These are phyloP conservation scores for Oceanodroma leucorhoa DNA, from an alignment of 2,797 vertebrate species.

Conservation along the genomic window DNA sequence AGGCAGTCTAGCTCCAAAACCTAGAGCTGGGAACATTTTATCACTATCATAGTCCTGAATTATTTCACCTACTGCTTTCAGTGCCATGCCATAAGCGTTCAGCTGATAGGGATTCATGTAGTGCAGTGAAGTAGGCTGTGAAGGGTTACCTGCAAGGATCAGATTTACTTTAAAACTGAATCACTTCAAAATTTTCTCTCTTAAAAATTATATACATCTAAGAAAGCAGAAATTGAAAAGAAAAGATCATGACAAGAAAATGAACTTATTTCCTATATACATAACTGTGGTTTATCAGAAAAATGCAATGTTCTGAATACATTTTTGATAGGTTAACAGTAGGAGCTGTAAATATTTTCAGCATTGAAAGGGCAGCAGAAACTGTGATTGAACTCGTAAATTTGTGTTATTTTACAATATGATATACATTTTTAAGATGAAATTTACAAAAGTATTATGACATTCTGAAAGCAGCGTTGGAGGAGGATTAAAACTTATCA, in stretches of 20 bases:
- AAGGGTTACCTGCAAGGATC: slow-evolving; percentile 87
- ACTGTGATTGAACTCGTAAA: background rate
- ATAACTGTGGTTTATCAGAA: background rate
- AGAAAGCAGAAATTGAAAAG: background rate
- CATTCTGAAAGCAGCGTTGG: background rate
- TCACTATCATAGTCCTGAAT: slow-evolving; percentile 98
- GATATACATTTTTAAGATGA: background rate
- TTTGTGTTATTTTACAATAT: background rate
- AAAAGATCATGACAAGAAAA: background rate
- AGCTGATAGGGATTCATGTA: slow-evolving; percentile 98
- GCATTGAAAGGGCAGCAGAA: background rate
- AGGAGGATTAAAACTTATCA: background rate
- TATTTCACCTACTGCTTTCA: slow-evolving; percentile 96
- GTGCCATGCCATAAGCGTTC: slow-evolving; percentile 94
- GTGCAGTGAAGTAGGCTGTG: slow-evolving; percentile 95
- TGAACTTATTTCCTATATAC: background rate
- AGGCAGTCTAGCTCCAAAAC: slow-evolving; percentile 95
- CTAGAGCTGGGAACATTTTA: slow-evolving; percentile 98
- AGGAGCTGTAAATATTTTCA: background rate
- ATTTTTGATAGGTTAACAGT: background rate
- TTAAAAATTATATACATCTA: background rate
- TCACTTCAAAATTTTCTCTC: background rate
- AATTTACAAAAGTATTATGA: background rate
- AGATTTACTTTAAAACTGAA: background rate
- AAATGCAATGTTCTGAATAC: background rate